phyloP scores from a whole-genome alignment of 1,140 invertebrate species.

The Bilobella aurantiaca region DNA sequence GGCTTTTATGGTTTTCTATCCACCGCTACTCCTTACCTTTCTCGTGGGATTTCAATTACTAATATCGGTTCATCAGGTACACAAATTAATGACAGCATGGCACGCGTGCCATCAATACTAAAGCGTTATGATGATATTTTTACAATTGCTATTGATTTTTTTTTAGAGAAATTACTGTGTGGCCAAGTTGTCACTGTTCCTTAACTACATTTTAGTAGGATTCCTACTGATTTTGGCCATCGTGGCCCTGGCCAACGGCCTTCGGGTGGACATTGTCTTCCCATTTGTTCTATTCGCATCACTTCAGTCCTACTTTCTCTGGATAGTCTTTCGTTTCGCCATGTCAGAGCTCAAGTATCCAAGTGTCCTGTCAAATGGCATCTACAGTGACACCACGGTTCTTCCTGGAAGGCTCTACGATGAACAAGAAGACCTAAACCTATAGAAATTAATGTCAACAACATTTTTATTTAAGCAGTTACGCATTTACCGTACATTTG shows the following conservation, averaged over 20 bases:
- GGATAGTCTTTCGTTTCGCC: slow-evolving; percentile 4
- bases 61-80: slow-evolving; percentile 10
- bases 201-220: slow-evolving; percentile 4
- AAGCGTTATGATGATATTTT: neutral
- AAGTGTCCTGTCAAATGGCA: neutral
- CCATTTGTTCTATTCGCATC: slow-evolving; percentile 5
- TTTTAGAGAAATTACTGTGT: slow-evolving; percentile 5
- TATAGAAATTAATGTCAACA: too few relatives aligned
- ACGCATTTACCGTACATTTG: too few relatives aligned
- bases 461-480: neutral
- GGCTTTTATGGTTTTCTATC: slow-evolving; percentile 9
- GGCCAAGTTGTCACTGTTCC: neutral
- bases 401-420: neutral
- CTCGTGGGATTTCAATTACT: slow-evolving; percentile 3
- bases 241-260: neutral
- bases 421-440: neutral
- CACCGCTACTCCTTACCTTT: slow-evolving; percentile 8
- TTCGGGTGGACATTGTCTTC: neutral
- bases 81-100: neutral
- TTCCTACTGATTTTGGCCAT: slow-evolving; percentile 6
- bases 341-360: slow-evolving; percentile 7
- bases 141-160: neutral
- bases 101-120: neutral
- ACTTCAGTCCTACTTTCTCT: neutral
- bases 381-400: neutral